Evolutionary conservation across 1,140 invertebrate genomes (phyloP), one percentile per base, ranked within the genome.

Genomic region (Stegodyphus mimosarum): DNA sequence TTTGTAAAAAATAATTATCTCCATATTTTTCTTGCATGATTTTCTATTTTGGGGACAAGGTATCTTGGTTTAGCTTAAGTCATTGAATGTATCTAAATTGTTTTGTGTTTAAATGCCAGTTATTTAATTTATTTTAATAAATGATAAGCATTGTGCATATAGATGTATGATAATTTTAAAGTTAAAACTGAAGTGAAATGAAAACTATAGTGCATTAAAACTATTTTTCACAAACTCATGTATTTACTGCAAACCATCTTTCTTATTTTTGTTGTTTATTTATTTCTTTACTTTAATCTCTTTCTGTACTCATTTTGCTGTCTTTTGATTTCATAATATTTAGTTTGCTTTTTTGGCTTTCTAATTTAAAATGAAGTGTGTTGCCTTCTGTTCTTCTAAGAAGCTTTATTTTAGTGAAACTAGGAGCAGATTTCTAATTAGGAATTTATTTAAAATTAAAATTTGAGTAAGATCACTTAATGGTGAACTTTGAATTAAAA

Each of bases 231-330:
- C 33, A 33, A 33, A 33, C 3, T 33, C 33, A 3, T 48, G 33
- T 63, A n/a, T 50, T 66, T 77, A 63, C 75, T 77, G 75, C 75
- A 77, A 77, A 77, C 75, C 75, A 67, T 77, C 15, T 60, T 67
- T 70, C 6, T 15, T 67, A 60, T 60, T 9, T 60, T 60, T 60
- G 55, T 60, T 60, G 5, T 60, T 60, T 15, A 9, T 60, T 60
- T 9, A 60, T 15, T 9, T 60, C 9, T 60, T 60, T 1, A 11
- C 9, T 15, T 11, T 60, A 11, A 11, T 60, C 55, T 60, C 55
- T 60, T 60, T 11, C 55, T 60, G 55, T 60, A 11, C 55, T 60
- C 55, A 15, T 60, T 11, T 60, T 60, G 55, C 55, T 60, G 55
- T 15, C 9, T 60, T 60, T 33, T 33, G 33, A 33, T 33, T 33